Evolutionary conservation across 2,888 invertebrate genomes (phyloP).

Genomic region (Leptopilina syphax): DNA sequence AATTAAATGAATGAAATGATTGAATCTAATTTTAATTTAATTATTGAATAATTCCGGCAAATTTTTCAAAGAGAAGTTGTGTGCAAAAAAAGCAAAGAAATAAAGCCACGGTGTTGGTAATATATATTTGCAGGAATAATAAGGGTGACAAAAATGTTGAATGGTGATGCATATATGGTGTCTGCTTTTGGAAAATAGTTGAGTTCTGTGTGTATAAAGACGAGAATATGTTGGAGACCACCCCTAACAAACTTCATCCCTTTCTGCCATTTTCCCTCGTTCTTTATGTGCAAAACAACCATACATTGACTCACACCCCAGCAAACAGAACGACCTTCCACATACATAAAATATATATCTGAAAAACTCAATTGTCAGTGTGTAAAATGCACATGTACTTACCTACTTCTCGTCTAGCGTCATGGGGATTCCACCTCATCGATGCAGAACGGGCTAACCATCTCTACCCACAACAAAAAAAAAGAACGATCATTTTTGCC

Average conservation of each 20-base stretch:
- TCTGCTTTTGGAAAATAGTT: slow-evolving; percentile 9
- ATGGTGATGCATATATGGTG: neutral
- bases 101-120: neutral
- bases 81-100: neutral
- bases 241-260: slow-evolving; percentile 24
- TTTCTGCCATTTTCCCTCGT: slow-evolving; percentile 27
- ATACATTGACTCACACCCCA: slow-evolving; percentile 27
- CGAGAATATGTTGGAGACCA: neutral
- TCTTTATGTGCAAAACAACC: slow-evolving; percentile 31
- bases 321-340: slow-evolving; percentile 27
- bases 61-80: no score
- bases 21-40: no score
- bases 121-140: slow-evolving; percentile 17
- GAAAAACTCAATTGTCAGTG: neutral
- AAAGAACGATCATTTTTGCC: slow-evolving; percentile 16
- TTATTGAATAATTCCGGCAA: neutral
- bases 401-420: slow-evolving; percentile 9
- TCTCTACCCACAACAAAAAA: slow-evolving; percentile 1
- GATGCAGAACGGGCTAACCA: slow-evolving; percentile 24
- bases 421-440: slow-evolving; percentile 33
- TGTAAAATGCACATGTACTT: slow-evolving; percentile 24
- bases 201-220: neutral
- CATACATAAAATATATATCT: slow-evolving; percentile 1
- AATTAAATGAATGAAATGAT: no score
- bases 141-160: slow-evolving; percentile 7